These are phyloP conservation scores for Pelecanus crispus DNA, from an alignment of 2,113 vertebrate genomes.

Conservation along the genomic window DNA sequence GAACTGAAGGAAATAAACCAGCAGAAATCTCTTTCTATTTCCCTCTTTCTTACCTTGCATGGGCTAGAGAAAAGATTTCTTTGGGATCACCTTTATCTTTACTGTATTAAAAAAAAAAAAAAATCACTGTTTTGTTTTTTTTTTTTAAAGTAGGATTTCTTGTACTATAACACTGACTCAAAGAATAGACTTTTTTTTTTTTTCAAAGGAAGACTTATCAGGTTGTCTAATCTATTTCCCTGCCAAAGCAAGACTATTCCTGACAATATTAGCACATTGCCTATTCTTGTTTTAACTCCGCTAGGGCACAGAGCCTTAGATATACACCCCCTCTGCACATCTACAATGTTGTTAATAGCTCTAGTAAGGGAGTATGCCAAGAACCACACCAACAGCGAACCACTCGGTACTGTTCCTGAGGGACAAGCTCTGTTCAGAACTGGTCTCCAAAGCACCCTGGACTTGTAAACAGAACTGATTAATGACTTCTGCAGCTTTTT, in stretches of 20 bases:
- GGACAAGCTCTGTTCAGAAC: neutral
- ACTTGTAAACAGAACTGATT: neutral
- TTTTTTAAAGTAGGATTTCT: neutral
- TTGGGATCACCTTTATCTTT: neutral
- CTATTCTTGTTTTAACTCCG: slow-evolving; percentile 35
- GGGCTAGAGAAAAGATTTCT: neutral
- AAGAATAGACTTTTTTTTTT: neutral
- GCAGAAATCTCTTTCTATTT: neutral
- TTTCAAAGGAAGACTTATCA: neutral
- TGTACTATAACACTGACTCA: neutral
- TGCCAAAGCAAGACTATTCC: slow-evolving; percentile 51
- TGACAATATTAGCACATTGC: slow-evolving; percentile 17
- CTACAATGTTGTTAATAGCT: neutral
- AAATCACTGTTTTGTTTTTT: neutral
- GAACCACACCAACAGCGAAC: neutral
- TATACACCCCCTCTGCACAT: neutral
- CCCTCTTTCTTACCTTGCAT: neutral
- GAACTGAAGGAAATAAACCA: neutral
- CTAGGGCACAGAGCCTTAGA: neutral
- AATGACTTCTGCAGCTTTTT: neutral
- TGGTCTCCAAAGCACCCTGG: neutral
- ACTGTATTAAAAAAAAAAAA: neutral
- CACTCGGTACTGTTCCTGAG: neutral
- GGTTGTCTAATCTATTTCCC: neutral
- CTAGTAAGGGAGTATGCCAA: neutral